Base-by-base conservation (phyloP, 2,888 invertebrate species). In the Thumatha senex region DNA sequence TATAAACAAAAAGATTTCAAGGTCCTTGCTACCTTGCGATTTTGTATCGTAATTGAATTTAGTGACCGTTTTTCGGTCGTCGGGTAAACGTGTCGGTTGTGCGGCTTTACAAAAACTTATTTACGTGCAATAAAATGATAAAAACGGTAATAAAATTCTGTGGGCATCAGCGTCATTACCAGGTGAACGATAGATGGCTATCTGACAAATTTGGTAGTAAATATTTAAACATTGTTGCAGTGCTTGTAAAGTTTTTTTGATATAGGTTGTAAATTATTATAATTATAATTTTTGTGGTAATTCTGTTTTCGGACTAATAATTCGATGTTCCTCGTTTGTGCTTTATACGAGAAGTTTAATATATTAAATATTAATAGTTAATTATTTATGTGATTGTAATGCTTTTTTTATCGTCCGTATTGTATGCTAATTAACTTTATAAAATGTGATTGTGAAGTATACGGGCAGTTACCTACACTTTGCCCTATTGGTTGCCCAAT, bases 1-100 rank as follows among this genome's bases (percentile, higher is more conserved):
- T 90, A 89, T 89, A 90, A 90, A 90, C 90, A 91, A 88, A 86
- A 80, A 73, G 63, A 72, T 76, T 81, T 86, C 88, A 89, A 90
- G 88, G 89, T 80, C 77, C 62, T 44, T 44, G 76, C 80, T 80
- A 82, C 84, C 80, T 82, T 77, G 65, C 65, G 67, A 70, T 68
- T 71, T 70, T 61, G 53, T 67, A 53, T 61, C 50, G 65, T 67
- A 67, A 64, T 64, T 75, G 80, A 67, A 75, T 76, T 82, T 81
- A 88, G 88, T 88, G 62, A 67, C 67, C 73, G 67, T 72, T 75
- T 76, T 72, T 70, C 74, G 59, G 64, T 65, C 77, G 78, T 56
- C 63, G 72, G 67, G 78, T 72, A 66, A 71, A 78, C 77, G 72
- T 76, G 76, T 67, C 58, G 56, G 53, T 60, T 58, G 45, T 46